Evolutionary conservation across 2,113 vertebrate genomes (phyloP), one percentile per base, ranked within the genome.

Genomic region (Phaethornis superciliosus): DNA sequence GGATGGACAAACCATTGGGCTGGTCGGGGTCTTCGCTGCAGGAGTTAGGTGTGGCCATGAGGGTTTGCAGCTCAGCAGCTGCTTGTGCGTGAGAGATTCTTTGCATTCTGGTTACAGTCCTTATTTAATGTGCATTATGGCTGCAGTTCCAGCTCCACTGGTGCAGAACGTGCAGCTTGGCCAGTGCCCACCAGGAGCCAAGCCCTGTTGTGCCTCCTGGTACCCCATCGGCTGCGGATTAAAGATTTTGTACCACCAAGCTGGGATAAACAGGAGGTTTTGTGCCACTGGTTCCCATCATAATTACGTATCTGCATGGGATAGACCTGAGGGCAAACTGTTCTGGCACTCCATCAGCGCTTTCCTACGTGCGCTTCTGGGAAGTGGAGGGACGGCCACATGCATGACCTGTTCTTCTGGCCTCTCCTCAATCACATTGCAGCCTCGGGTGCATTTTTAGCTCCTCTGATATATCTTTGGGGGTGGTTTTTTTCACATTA

Each of bases 391-490:
- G 94, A 85, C 86, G 97, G 97, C 97, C 96, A 95, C 94, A 96
- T 79, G 96, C 96, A 94, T 97, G 98, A 97, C 97, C 97, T 98
- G 97, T 97, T 98, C 87, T 94, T 98, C 96, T 97, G 96, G 96
- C 96, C 98, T 96, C 89, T 91, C 72, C 77, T 89, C 92, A 95
- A 89, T 62, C 93, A 70, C 27, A 32, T 26, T 77, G 55, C 81
- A 95, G 90, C 91, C 71, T 88, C 85, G 28, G 83, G 65, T 94
- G 84, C 78, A 83, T 94, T 92, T 88, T 95, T 74, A 82, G 28
- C 81, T 96, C 65, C 49, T 72, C 80, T 81, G 49, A 91, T 91
- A 93, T 74, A 55, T 65, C 93, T 20, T 94, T 72, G 26, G 71
- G 67, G 60, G 37, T 10, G 58, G 9, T 87, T 35, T 40, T 17